Base-by-base conservation (phyloP, 1,140 invertebrate species). In the Thaumetopoea pityocampa region DNA sequence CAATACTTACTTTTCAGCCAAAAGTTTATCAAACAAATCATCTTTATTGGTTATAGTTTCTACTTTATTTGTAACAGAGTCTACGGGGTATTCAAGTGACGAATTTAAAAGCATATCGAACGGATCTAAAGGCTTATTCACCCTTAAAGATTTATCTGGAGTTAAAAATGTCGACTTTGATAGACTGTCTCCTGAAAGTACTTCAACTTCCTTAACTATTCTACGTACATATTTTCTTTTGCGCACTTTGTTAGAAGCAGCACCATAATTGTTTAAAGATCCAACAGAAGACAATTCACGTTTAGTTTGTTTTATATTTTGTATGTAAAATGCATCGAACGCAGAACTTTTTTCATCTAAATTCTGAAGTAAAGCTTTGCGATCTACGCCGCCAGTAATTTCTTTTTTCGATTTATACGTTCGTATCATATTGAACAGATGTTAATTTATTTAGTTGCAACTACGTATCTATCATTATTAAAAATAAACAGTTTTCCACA, bases 351-450 rank as follows among this genome's bases (percentile, higher is more conserved):
- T 78, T 6, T 64, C 52, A 23, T 81, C 71, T 4, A 73, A 46
- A 18, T 48, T 57, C 44, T 65, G 40, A 4, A 72, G 49, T 22
- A 74, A 47, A 57, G 72, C 67, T 53, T 58, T 62, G 6, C 58
- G 68, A 34, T 81, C 71, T 20, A 83, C 12, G 20, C 51, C 64
- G 23, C 61, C 64, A 3, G 51, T 60, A 4, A 51, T 57, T 32
- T 80, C 74, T 51, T 78, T 81, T 50, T 84, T 84, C 35, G 79
- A 80, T 55, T 48, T 73, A 44, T 84, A 84, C 1, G 79, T 84
- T 27, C 72, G 60, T 8, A 53, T 60, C 79, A 81, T 83, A 20
- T 51, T 62, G 10, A 11, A 19, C 20, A 29, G 34, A 26, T 10
- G 12, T 5, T 33, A 32, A 34, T 28, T 15, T 15, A 26, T 11